These are phyloP conservation scores for Zonotrichia leucophrys DNA, from an alignment of 2,113 vertebrate species.

Conservation along the genomic window DNA sequence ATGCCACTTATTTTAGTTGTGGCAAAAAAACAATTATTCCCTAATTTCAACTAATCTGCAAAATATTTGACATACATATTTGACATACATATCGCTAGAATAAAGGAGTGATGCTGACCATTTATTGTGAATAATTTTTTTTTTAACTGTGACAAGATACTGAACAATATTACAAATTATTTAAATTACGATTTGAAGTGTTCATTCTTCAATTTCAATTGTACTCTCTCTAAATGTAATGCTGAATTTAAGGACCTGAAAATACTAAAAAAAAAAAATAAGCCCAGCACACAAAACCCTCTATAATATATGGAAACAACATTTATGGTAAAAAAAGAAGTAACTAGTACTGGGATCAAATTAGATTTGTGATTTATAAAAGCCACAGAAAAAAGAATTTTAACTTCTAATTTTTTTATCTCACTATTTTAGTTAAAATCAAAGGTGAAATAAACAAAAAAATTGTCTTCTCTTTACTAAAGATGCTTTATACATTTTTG, in stretches of 20 bases:
- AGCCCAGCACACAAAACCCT: accelerated
- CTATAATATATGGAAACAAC: accelerated
- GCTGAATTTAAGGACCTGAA: not conserved
- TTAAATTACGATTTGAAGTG: not conserved
- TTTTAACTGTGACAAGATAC: not conserved
- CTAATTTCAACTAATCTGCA: not conserved
- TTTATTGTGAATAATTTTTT: not conserved
- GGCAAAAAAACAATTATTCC: not conserved
- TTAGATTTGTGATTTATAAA: not conserved
- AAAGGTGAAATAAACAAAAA: not conserved
- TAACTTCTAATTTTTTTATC: not conserved
- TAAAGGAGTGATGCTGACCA: not conserved
- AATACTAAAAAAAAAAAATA: not conserved
- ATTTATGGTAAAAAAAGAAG: not conserved
- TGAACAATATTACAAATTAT: not conserved
- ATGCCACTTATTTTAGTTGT: not conserved
- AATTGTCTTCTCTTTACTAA: not conserved
- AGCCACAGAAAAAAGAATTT: not conserved
- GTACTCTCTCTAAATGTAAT: not conserved
- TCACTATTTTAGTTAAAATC: not conserved
- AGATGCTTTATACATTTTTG: not conserved
- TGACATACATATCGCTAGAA: not conserved
- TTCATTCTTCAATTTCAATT: not conserved
- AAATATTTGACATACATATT: not conserved
- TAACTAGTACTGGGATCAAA: not conserved